A percentile compares a stretch with the other conserved stretches of the same genome.
These are phyloP conservation scores for Lasioglossum leucozonium DNA, from an alignment of 2,888 invertebrate genomes.

Conservation along the genomic window DNA sequence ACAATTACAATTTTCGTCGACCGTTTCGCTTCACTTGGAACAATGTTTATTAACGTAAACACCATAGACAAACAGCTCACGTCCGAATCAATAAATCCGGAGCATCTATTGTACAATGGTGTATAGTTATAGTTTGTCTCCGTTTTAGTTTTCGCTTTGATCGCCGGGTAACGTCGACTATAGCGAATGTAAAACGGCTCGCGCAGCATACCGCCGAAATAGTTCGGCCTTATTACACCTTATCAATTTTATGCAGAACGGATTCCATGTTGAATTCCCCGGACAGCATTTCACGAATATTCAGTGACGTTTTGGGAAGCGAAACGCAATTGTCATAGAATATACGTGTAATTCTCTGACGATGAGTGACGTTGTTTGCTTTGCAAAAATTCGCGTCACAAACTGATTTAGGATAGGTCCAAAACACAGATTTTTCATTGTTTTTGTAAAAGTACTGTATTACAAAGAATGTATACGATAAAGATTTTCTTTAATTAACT, in stretches of 20 bases:
- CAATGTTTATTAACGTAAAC: slow-evolving; percentile 28
- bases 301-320: neutral
- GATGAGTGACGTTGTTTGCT: neutral
- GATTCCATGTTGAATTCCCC: neutral
- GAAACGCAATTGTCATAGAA: neutral
- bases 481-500: neutral
- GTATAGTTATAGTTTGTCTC: slow-evolving; percentile 28
- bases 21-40: neutral
- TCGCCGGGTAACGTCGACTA: slow-evolving; percentile 1
- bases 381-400: neutral
- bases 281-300: neutral
- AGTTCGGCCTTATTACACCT: neutral
- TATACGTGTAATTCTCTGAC: neutral
- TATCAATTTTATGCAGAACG: neutral
- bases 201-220: neutral
- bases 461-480: neutral
- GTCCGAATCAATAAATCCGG: slow-evolving; percentile 27
- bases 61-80: slow-evolving; percentile 29
- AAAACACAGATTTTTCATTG: neutral
- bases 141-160: slow-evolving; percentile 25
- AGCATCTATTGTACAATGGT: neutral
- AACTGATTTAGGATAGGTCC: neutral
- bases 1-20: slow-evolving; percentile 16
- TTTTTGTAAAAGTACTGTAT: neutral
- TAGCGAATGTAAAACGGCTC: neutral